Evolutionary conservation across 2,797 vertebrate species (phyloP).

Genomic region (Lepilemur ruficaudatus): DNA sequence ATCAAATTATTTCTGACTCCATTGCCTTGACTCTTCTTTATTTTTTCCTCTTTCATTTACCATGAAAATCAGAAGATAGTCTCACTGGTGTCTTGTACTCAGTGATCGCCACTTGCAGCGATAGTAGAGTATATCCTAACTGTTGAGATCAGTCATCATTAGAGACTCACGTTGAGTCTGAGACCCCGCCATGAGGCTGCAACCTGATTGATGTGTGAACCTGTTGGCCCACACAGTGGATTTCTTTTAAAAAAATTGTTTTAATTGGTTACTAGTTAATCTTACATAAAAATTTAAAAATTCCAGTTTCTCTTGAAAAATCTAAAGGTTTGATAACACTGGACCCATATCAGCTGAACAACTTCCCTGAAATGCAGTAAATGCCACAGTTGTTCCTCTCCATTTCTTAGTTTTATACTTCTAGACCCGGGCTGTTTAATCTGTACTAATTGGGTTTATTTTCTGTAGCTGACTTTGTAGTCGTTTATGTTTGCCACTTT

Average conservation of each 20-base stretch:
- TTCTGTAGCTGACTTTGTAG: background rate
- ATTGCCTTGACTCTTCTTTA: background rate
- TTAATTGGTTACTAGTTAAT: background rate
- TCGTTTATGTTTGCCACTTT: background rate
- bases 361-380: background rate
- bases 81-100: background rate
- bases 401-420: background rate
- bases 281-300: background rate
- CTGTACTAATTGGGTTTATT: background rate
- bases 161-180: background rate
- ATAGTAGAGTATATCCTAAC: background rate
- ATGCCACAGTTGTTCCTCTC: background rate
- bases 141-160: background rate
- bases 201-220: background rate
- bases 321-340: background rate
- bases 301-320: conserved; percentile 27
- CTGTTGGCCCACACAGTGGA: background rate
- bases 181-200: background rate
- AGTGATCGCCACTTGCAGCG: background rate
- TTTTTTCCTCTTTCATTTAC: background rate
- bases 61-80: background rate
- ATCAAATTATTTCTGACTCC: background rate
- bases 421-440: background rate
- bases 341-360: background rate
- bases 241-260: background rate